Conservation (phyloP, 2,113 vertebrate genomes). For the Cranoglanis bouderius region DNA sequence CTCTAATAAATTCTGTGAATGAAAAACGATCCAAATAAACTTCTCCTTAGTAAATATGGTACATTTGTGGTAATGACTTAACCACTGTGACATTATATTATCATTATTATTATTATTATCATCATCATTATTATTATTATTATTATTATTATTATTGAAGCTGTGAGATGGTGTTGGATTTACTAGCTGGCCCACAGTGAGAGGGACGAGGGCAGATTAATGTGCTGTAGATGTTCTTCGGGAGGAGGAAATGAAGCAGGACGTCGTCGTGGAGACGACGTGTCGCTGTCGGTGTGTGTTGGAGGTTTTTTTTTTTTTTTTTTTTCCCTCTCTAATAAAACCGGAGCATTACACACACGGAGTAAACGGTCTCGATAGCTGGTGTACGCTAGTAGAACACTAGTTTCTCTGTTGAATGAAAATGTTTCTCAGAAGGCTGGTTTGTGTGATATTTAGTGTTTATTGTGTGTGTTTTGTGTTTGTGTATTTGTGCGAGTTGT, state of each 20-base stretch:
- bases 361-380: background rate
- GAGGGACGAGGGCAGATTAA: background rate
- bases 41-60: background rate
- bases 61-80: background rate
- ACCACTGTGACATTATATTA: background rate
- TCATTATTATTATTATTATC: background rate
- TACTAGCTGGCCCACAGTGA: background rate
- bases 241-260: background rate
- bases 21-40: background rate
- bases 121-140: too few species aligned
- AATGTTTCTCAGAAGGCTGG: background rate
- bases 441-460: background rate
- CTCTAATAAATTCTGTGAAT: background rate
- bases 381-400: background rate
- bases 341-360: background rate
- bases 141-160: background rate
- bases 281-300: background rate
- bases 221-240: background rate
- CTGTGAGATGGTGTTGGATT: background rate
- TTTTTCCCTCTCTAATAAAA: background rate
- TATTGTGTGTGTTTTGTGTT: background rate
- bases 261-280: background rate
- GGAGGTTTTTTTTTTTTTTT: background rate
- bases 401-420: background rate
- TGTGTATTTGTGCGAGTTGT: background rate